Evolutionary conservation across 2,113 vertebrate species (phyloP).

Genomic region (Lota lota): DNA sequence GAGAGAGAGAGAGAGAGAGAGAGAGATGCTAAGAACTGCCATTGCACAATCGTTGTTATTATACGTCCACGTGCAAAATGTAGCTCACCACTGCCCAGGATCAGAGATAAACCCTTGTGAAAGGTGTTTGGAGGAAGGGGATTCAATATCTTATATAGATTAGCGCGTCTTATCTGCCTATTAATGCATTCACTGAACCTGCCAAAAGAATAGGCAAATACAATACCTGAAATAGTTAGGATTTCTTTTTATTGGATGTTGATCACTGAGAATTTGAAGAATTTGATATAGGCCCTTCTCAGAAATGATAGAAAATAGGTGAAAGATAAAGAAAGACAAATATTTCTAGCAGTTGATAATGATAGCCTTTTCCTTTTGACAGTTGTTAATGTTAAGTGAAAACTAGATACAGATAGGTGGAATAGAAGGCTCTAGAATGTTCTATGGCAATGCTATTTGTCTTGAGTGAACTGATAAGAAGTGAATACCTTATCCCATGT

Average conservation of each 20-base stretch:
- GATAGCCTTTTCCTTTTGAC: not conserved
- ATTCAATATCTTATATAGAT: conserved; percentile 8
- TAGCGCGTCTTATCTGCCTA: not conserved
- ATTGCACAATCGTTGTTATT: conserved; percentile 17
- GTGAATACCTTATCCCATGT: too few relatives aligned
- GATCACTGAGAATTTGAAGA: not conserved
- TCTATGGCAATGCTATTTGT: too few relatives aligned
- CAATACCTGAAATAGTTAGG: not conserved
- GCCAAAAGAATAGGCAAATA: not conserved
- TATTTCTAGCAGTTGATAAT: conserved; percentile 24
- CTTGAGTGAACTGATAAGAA: too few relatives aligned
- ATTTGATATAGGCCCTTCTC: not conserved
- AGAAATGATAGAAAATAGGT: not conserved
- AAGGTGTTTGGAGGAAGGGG: not conserved
- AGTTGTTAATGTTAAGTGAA: too few relatives aligned
- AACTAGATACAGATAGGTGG: too few relatives aligned
- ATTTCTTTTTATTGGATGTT: not conserved
- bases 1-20: too few relatives aligned
- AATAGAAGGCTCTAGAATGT: too few relatives aligned
- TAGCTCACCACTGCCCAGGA: conserved; percentile 1
- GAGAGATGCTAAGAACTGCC: conserved; percentile 24
- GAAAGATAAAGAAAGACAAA: too few relatives aligned
- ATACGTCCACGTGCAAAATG: not conserved
- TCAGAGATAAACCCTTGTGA: conserved; percentile 7
- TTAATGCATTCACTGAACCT: not conserved